Conservation (phyloP, 2,797 vertebrate genomes). For the Dryobates pubescens region DNA sequence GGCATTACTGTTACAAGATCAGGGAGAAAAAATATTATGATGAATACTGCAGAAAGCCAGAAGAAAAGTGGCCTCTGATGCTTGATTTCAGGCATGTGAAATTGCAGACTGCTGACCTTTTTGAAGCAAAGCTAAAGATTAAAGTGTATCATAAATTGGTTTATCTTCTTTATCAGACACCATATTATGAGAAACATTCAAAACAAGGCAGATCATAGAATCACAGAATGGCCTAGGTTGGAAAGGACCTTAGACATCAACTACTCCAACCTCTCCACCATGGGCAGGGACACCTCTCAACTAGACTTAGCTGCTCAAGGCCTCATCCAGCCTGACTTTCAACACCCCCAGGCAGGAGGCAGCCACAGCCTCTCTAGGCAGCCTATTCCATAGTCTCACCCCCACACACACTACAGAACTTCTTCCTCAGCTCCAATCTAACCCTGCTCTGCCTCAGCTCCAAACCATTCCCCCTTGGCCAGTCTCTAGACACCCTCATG, state of each 20-base stretch:
- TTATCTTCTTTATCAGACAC: background rate
- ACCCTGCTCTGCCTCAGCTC: too few relatives aligned
- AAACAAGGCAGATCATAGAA: background rate
- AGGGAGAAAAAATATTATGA: background rate
- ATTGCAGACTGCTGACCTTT: background rate
- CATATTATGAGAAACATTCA: background rate
- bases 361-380: too few relatives aligned
- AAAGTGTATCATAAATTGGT: background rate
- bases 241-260: background rate
- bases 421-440: too few relatives aligned
- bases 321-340: too few relatives aligned
- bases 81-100: background rate
- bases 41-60: background rate
- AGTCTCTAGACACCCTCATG: too few relatives aligned
- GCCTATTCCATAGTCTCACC: too few relatives aligned
- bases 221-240: background rate
- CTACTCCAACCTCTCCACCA: too few relatives aligned
- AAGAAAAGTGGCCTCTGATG: background rate
- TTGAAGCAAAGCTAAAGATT: background rate
- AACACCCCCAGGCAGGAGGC: too few relatives aligned
- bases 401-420: too few relatives aligned
- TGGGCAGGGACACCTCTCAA: too few relatives aligned
- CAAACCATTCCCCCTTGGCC: too few relatives aligned
- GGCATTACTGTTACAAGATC: background rate
- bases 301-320: too few relatives aligned